Percentiles rank a stretch among this genome's conserved stretches.
These are phyloP conservation scores for Archegozetes longisetosus DNA, from an alignment of 1,140 invertebrate genomes.

Conservation along the genomic window DNA sequence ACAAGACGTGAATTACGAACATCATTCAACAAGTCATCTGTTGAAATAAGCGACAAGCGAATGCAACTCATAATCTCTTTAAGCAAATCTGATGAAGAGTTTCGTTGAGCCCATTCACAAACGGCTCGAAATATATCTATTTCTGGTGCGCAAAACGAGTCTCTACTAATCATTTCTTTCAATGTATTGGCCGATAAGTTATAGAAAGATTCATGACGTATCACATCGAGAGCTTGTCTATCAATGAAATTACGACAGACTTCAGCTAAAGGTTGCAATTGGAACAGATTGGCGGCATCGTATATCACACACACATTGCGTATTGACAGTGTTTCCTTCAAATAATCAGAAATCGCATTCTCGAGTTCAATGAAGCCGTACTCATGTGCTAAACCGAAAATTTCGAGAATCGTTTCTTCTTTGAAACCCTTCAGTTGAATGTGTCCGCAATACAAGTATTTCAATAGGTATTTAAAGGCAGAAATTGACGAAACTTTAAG, in stretches of 20 bases:
- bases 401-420: constrained; percentile 72
- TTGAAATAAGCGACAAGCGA: constrained; percentile 66
- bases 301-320: constrained; percentile 83
- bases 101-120: constrained; percentile 59
- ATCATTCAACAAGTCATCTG: constrained; percentile 67
- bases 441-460: constrained; percentile 87
- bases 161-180: constrained; percentile 61
- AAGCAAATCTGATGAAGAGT: constrained; percentile 43
- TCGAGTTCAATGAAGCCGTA: constrained; percentile 88
- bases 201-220: constrained; percentile 65
- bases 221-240: constrained; percentile 61
- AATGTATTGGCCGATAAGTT: constrained; percentile 50
- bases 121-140: constrained; percentile 86
- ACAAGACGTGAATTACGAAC: constrained; percentile 72
- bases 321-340: constrained; percentile 66
- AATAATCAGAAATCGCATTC: constrained; percentile 74
- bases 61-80: constrained; percentile 35
- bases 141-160: constrained; percentile 91
- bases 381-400: constrained; percentile 74
- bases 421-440: constrained; percentile 37
- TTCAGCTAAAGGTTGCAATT: constrained; percentile 41
- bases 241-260: constrained; percentile 63
- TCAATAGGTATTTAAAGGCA: constrained; percentile 73
- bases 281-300: constrained; percentile 66
- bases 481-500: constrained; percentile 64